A percentile compares a stretch with the other conserved stretches of the same genome.
These are phyloP conservation scores for Rhinoraja longicauda DNA, from an alignment of 2,797 vertebrate species.

Conservation along the genomic window DNA sequence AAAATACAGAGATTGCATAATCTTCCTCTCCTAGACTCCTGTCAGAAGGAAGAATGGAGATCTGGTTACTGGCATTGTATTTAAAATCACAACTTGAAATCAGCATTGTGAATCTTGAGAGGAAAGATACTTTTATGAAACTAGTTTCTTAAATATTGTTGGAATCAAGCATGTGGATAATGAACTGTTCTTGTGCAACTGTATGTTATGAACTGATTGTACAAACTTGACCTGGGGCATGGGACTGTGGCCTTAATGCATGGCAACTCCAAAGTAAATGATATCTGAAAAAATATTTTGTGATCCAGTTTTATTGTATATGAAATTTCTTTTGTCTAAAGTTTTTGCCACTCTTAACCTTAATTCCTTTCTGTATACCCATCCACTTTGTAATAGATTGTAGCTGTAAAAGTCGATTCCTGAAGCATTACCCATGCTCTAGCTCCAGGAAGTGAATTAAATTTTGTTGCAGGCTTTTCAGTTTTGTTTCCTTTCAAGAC, in stretches of 20 bases:
- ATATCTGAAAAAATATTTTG: conserved; percentile 17
- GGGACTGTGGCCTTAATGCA: conserved; percentile 35
- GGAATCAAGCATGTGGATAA: not conserved
- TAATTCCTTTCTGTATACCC: conserved; percentile 26
- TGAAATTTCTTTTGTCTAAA: conserved; percentile 20
- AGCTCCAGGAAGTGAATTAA: conserved; percentile 28
- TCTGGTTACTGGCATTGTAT: not conserved
- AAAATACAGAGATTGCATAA: not conserved
- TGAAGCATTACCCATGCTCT: conserved; percentile 23
- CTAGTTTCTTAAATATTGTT: not conserved
- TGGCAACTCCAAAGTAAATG: conserved; percentile 37
- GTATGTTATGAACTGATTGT: conserved; percentile 6
- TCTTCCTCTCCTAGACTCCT: not conserved
- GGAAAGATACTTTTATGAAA: not conserved
- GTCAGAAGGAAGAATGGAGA: not conserved
- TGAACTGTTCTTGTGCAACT: not conserved
- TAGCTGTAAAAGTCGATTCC: conserved; percentile 30
- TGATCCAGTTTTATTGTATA: conserved; percentile 24
- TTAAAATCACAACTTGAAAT: not conserved
- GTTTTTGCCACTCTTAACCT: conserved; percentile 19
- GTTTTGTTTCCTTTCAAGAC: conserved; percentile 30
- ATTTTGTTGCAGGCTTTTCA: conserved; percentile 28
- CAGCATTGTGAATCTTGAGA: not conserved
- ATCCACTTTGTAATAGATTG: conserved; percentile 33
- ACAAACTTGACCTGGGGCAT: not conserved